These are phyloP conservation scores for Acanthornis magna DNA, from an alignment of 2,797 vertebrate genomes.

Conservation along the genomic window DNA sequence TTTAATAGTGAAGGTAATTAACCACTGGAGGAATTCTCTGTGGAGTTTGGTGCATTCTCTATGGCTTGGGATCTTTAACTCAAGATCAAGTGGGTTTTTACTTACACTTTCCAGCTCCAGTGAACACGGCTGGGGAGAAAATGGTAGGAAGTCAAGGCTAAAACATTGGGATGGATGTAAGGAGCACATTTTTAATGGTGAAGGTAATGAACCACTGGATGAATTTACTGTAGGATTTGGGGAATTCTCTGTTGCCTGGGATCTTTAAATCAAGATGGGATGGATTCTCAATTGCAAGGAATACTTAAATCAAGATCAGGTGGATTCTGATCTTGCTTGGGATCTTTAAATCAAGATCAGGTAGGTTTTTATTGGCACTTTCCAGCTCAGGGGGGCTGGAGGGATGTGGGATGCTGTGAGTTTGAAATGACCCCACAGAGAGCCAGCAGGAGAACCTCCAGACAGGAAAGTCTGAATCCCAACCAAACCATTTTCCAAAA, in stretches of 20 bases:
- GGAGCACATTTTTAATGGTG: background rate
- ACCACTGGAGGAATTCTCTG: background rate
- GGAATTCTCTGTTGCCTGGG: background rate
- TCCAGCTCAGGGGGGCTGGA: background rate
- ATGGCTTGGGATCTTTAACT: background rate
- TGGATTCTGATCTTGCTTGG: background rate
- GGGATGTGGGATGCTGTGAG: background rate
- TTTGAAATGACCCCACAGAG: background rate
- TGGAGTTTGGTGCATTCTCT: background rate
- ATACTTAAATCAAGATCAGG: rapidly evolving
- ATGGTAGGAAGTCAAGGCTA: background rate
- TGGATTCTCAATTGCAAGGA: background rate
- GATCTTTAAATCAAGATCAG: background rate
- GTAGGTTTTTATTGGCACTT: background rate
- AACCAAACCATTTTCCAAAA: background rate
- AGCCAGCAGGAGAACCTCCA: background rate
- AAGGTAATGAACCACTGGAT: background rate
- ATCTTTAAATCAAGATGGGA: rapidly evolving
- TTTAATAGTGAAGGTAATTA: background rate
- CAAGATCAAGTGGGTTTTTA: background rate
- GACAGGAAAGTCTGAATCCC: background rate
- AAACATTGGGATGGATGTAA: background rate
- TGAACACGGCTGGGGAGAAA: background rate
- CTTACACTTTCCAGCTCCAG: background rate
- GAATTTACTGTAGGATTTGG: background rate